Conservation (phyloP, 2,797 vertebrate species). For the Microcaecilia unicolor region DNA sequence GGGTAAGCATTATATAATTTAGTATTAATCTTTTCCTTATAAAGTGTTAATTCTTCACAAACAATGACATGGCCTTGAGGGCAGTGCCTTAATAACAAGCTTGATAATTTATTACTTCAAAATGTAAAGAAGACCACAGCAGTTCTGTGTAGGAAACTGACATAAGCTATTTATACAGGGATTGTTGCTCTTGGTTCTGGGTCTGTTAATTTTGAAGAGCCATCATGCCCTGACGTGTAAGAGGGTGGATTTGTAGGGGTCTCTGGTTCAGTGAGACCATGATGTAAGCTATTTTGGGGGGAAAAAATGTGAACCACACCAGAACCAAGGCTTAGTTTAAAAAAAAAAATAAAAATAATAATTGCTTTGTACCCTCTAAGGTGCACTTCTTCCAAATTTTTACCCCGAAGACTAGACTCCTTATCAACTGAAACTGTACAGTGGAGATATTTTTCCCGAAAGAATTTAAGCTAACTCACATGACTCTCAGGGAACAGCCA, state of each 20-base stretch:
- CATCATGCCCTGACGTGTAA: conserved; percentile 40
- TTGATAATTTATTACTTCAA: too few relatives aligned
- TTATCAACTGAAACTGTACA: too few relatives aligned
- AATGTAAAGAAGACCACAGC: conserved; percentile 9
- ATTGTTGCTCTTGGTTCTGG: conserved; percentile 9
- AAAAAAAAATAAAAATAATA: too few relatives aligned
- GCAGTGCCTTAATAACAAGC: conserved; percentile 50
- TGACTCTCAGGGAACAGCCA: too few relatives aligned
- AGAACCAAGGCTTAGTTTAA: too few relatives aligned
- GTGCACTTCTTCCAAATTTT: too few relatives aligned
- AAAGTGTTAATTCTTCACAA: conserved; percentile 55
- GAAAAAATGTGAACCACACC: conserved; percentile 40
- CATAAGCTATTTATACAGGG: conserved; percentile 10
- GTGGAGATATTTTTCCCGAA: too few relatives aligned
- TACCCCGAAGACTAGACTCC: too few relatives aligned
- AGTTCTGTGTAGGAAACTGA: conserved; percentile 22
- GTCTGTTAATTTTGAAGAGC: conserved; percentile 35
- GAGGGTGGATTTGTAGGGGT: too few relatives aligned
- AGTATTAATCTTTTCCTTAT: conserved; percentile 63
- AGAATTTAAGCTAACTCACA: too few relatives aligned
- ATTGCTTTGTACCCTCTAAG: too few relatives aligned
- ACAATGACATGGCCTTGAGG: conserved; percentile 49
- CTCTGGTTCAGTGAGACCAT: conserved; percentile 42
- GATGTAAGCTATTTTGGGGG: conserved; percentile 41
- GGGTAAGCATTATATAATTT: conserved; percentile 53